Base-by-base conservation (phyloP, 2,113 vertebrate species). In the Mus spicilegus region DNA sequence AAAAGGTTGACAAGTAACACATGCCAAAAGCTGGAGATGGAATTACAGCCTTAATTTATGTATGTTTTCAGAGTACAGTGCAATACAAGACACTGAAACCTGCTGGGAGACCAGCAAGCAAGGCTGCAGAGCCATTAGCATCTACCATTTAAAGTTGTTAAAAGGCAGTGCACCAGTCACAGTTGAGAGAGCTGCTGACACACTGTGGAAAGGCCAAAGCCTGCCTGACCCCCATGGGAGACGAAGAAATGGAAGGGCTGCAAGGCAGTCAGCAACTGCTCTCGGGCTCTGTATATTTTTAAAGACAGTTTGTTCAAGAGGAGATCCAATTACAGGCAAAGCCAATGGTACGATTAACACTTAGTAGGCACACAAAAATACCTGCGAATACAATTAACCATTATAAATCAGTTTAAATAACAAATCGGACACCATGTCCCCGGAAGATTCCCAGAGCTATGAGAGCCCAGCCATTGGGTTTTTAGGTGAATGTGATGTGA, bases 31-130 rank as follows among this genome's bases (percentile, higher is more conserved):
- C 86, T 89, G 22, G 88, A 93, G 93, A 94, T 93, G 86, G 63
- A 98, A 95, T 94, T 97, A 93, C 61, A 87, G 89, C 56, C 87
- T 89, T 96, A 94, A 97, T 96, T 97, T 97, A 96, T 94, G 95
- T 94, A 90, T 94, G 51, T 96, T 95, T 97, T 97, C 88, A 75
- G 95, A 97, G 90, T 92, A 82, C 94, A 91, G 88, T 95, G 90
- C 90, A 95, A 89, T 94, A 80, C 26, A 92, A 92, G 85, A 39
- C 61, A 89, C 63, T 5, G 58, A 92, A 94, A 92, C 63, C 92
- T 96, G 95, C 92, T 92, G 89, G 95, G 95, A 97, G 63, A 95
- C 89, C 12, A 33, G 81, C 81, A 91, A 33, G 81, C 81, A 91
- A 89, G 90, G 54, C 56, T 91, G 63, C 89, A 93, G 87, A 96